A percentile compares a stretch with the other conserved stretches of the same genome.
These are phyloP conservation scores for Noctuana brunneofusca DNA, from an alignment of 2,888 invertebrate genomes.

Conservation along the genomic window DNA sequence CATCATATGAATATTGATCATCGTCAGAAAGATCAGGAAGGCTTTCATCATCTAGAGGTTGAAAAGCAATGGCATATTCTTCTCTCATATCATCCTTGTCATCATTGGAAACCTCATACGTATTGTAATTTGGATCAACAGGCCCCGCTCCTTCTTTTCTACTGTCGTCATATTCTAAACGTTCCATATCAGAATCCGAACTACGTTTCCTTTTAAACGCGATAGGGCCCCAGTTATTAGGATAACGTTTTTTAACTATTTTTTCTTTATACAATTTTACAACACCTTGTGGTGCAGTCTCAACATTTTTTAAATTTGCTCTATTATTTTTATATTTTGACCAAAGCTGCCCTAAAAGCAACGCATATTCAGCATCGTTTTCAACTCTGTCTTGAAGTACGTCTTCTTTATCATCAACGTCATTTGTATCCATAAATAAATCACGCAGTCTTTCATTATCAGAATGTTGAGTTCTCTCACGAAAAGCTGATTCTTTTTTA, in stretches of 20 bases:
- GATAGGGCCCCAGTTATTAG: conserved; percentile 77
- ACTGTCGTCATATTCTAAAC: conserved; percentile 56
- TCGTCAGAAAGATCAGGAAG: conserved; percentile 67
- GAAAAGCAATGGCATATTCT: conserved; percentile 76
- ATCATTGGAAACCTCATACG: conserved; percentile 64
- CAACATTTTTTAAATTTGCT: conserved; percentile 58
- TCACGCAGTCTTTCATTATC: conserved; percentile 71
- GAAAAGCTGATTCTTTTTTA: conserved; percentile 72
- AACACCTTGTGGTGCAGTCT: conserved; percentile 68
- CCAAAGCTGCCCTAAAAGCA: conserved; percentile 81
- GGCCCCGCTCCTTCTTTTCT: conserved; percentile 53
- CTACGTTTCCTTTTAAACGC: conserved; percentile 79
- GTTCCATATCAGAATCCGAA: conserved; percentile 56
- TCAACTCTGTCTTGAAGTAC: conserved; percentile 55
- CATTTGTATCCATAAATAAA: conserved; percentile 66
- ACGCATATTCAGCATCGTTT: conserved; percentile 79
- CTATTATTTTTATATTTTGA: conserved; percentile 80
- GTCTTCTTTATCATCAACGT: conserved; percentile 59
- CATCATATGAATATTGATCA: conserved; percentile 69
- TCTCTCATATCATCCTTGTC: conserved; percentile 73
- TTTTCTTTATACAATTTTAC: conserved; percentile 75
- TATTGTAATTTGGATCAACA: conserved; percentile 60
- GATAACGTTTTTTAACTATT: conserved; percentile 71
- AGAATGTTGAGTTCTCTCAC: conserved; percentile 69
- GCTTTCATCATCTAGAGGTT: conserved; percentile 73